Conservation (phyloP, 2,113 vertebrate species). For the Holacanthus passer region DNA sequence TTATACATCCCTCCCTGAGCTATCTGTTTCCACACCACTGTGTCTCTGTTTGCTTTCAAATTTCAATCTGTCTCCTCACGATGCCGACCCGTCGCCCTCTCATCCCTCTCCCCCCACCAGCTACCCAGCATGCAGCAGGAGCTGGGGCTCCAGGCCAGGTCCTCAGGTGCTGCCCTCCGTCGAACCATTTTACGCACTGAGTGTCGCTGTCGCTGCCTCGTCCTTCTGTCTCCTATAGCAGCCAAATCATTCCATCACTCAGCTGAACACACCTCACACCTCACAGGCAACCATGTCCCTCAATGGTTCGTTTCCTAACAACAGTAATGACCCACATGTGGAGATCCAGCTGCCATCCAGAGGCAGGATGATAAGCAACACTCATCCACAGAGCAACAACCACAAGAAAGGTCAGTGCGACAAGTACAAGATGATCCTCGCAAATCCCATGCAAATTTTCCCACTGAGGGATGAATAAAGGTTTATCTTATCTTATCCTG, state of each 20-base stretch:
- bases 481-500: too few species aligned
- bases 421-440: neutral
- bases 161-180: slow-evolving; percentile 59
- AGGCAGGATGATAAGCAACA: slow-evolving; percentile 20
- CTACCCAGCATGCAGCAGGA: slow-evolving; percentile 74
- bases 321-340: neutral
- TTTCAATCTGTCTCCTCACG: slow-evolving; percentile 52
- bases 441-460: too few species aligned
- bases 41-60: slow-evolving; percentile 62
- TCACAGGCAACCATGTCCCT: neutral
- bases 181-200: slow-evolving; percentile 43
- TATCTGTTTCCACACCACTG: slow-evolving; percentile 19
- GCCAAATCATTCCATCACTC: neutral
- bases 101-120: slow-evolving; percentile 15
- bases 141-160: slow-evolving; percentile 61
- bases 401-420: slow-evolving; percentile 65
- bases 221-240: neutral
- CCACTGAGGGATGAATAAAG: too few species aligned
- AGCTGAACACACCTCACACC: neutral
- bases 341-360: slow-evolving; percentile 8
- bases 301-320: slow-evolving; percentile 1
- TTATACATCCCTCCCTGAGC: slow-evolving; percentile 66
- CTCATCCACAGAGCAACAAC: slow-evolving; percentile 40
- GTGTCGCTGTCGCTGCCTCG: slow-evolving; percentile 5
- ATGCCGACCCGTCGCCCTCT: neutral